A percentile compares a stretch with the other conserved stretches of the same genome.
Evolutionary conservation across 2,797 vertebrate genomes (phyloP).

Genomic region (Pitangus sulphuratus): DNA sequence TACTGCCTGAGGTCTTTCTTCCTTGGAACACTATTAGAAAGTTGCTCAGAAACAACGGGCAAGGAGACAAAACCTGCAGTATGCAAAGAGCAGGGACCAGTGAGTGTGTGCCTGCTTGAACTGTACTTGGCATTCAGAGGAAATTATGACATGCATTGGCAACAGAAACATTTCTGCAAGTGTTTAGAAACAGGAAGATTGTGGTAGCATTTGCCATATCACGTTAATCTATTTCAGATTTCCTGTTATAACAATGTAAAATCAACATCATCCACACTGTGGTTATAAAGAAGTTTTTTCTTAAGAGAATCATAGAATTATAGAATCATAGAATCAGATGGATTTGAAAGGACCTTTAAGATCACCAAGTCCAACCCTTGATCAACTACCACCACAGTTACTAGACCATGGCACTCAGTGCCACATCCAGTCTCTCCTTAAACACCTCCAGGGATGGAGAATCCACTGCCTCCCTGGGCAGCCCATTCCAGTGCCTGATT

Average conservation of each 20-base stretch:
- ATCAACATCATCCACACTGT: background rate
- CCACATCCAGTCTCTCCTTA: too few relatives aligned
- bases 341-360: too few relatives aligned
- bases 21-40: background rate
- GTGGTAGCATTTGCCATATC: background rate
- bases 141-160: background rate
- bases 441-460: too few relatives aligned
- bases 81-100: background rate
- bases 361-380: too few relatives aligned
- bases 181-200: background rate
- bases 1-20: background rate
- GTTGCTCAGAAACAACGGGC: background rate
- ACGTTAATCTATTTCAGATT: background rate
- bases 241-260: background rate
- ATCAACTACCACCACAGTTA: too few relatives aligned
- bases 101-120: background rate
- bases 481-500: too few relatives aligned
- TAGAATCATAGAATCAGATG: too few relatives aligned
- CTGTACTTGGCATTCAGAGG: background rate
- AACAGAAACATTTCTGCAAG: background rate
- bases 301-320: background rate
- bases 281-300: background rate
- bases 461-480: too few relatives aligned
- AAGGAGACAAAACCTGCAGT: background rate
- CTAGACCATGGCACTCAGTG: too few relatives aligned